A percentile compares a stretch with the other conserved stretches of the same genome.
Evolutionary conservation across 2,797 vertebrate species (phyloP).

Genomic region (Thripadectes ignobilis): DNA sequence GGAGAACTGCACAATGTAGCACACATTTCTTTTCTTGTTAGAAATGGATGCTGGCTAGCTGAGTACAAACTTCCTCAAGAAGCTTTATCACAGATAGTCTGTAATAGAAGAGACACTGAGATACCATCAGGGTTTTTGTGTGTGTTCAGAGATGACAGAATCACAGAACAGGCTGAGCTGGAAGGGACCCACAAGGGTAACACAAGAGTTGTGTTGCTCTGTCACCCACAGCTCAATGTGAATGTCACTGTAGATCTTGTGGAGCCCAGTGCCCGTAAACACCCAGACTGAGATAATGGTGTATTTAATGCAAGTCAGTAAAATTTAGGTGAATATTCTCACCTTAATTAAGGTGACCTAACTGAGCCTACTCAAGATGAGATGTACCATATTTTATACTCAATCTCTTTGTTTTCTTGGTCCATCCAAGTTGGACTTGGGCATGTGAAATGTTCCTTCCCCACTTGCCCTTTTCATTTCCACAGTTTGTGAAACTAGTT

Average conservation of each 20-base stretch:
- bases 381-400: neutral
- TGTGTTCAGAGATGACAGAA: neutral
- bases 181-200: neutral
- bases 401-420: neutral
- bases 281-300: neutral
- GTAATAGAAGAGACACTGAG: neutral
- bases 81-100: neutral
- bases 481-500: neutral
- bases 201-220: neutral
- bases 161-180: neutral
- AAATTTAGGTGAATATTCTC: neutral
- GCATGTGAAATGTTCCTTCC: neutral
- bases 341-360: neutral
- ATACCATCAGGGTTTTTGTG: neutral
- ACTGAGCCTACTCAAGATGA: neutral
- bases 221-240: neutral
- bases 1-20: neutral
- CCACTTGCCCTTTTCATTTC: neutral
- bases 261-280: neutral
- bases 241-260: neutral
- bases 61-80: neutral
- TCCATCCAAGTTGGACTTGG: neutral
- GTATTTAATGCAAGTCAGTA: neutral
- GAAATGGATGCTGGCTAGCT: neutral
- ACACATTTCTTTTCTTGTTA: neutral